Conservation (phyloP, 2,113 vertebrate species). For the Aegithalos caudatus region DNA sequence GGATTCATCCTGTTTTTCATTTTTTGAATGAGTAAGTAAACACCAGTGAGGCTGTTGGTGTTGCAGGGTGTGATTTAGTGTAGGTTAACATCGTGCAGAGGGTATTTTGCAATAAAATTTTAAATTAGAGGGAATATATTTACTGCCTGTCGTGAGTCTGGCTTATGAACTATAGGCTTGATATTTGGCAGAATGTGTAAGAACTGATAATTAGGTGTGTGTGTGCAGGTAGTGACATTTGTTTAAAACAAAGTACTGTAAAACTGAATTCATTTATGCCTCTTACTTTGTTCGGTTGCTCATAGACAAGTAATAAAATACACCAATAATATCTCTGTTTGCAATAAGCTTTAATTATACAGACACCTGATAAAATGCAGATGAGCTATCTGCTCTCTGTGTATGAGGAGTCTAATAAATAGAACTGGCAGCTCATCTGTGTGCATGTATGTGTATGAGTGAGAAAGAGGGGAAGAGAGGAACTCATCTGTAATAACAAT, state of each 20-base stretch:
- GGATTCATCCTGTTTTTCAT: not conserved
- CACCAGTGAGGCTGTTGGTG: conserved; percentile 39
- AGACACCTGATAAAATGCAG: conserved; percentile 74
- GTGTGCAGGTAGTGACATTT: conserved; percentile 74
- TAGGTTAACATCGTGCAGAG: conserved; percentile 70
- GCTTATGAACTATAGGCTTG: conserved; percentile 76
- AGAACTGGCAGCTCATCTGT: conserved; percentile 29
- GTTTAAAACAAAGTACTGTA: conserved; percentile 76
- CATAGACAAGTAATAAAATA: conserved; percentile 75
- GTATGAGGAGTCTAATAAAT: conserved; percentile 64
- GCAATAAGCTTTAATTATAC: conserved; percentile 78
- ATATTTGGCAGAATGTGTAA: conserved; percentile 76
- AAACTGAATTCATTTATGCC: conserved; percentile 75
- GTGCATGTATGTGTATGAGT: not conserved
- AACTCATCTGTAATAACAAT: conserved; percentile 11
- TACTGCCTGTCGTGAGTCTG: conserved; percentile 71
- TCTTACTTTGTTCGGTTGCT: conserved; percentile 71
- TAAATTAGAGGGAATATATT: conserved; percentile 76
- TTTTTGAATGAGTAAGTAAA: conserved; percentile 65
- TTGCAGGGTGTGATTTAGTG: conserved; percentile 70
- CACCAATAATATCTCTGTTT: conserved; percentile 74
- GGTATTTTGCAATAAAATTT: conserved; percentile 78
- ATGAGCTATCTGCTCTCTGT: conserved; percentile 70
- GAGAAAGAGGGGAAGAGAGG: not conserved
- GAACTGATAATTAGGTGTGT: conserved; percentile 75